These are phyloP conservation scores for Apamea crenata DNA, from an alignment of 2,888 invertebrate genomes.

Conservation along the genomic window DNA sequence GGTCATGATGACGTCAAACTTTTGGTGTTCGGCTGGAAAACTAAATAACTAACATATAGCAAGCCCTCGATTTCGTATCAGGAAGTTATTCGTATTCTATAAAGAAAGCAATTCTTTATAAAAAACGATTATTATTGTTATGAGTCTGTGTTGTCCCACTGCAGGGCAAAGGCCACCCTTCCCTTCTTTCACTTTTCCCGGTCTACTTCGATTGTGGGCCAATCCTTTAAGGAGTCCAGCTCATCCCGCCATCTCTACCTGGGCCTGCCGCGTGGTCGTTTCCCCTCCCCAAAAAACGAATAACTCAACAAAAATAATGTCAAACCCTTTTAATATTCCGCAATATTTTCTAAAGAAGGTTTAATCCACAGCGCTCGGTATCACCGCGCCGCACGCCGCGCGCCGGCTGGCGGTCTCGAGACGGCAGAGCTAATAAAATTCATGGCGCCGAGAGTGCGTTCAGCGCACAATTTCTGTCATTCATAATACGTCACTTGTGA, in stretches of 20 bases:
- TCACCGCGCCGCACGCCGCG: too few relatives aligned
- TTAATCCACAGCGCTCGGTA: background rate
- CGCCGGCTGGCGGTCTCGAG: background rate
- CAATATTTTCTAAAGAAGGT: background rate
- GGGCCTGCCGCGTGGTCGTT: too few relatives aligned
- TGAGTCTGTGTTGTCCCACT: too few relatives aligned
- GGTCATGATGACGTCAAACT: constrained; percentile 18
- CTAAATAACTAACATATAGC: background rate
- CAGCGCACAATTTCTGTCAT: background rate
- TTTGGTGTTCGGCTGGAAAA: constrained; percentile 2
- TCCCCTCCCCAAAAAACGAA: too few relatives aligned
- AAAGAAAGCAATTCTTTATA: background rate
- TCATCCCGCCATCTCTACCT: too few relatives aligned
- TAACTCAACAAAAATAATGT: background rate
- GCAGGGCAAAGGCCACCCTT: too few relatives aligned
- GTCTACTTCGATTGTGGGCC: too few relatives aligned
- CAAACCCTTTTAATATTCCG: background rate
- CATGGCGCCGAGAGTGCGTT: background rate
- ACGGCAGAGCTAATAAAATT: too few relatives aligned
- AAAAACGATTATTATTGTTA: background rate
- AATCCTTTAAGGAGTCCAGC: too few relatives aligned
- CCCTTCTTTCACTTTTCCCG: too few relatives aligned
- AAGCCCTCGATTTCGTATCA: background rate
- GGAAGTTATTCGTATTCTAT: too few relatives aligned
- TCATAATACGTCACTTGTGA: background rate